phyloP scores from a whole-genome alignment of 2,113 vertebrate genomes.

The Dipodomys merriami region DNA sequence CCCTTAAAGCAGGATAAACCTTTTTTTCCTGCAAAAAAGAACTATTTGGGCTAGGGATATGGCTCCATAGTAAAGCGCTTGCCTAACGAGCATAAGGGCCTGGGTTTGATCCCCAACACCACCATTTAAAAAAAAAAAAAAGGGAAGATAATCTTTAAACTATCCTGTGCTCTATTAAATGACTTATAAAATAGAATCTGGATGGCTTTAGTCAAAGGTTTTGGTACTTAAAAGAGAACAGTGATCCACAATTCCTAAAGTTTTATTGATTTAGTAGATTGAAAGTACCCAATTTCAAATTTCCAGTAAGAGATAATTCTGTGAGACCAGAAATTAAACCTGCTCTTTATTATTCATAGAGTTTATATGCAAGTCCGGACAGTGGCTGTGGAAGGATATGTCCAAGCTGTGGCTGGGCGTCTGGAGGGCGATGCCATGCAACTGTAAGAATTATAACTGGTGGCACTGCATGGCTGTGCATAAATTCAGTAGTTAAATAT shows the following conservation, averaged over 20 bases:
- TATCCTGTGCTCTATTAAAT: constrained; percentile 7
- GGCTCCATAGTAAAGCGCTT: not conserved
- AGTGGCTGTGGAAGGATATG: constrained; percentile 82
- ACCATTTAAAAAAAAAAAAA: not conserved
- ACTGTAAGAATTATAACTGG: constrained; percentile 62
- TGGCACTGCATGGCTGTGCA: constrained; percentile 66
- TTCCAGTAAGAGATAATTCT: constrained; percentile 56
- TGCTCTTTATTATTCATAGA: constrained; percentile 83
- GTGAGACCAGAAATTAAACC: constrained; percentile 76
- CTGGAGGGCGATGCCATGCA: constrained; percentile 63
- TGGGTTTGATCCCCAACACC: not conserved
- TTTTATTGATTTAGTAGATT: not conserved
- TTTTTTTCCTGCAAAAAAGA: constrained; percentile 31
- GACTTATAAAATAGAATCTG: not conserved
- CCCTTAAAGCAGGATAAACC: not conserved
- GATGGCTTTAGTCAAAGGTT: constrained; percentile 3
- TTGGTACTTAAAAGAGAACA: not conserved
- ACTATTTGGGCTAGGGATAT: not conserved
- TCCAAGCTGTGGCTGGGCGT: constrained; percentile 82
- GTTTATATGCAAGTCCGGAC: constrained; percentile 79
- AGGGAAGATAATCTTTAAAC: not conserved
- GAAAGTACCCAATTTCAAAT: constrained; percentile 40
- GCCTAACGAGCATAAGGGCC: not conserved
- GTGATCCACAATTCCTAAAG: constrained; percentile 17
- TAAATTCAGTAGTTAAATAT: constrained; percentile 56